Percentiles rank a stretch among this genome's conserved stretches.
These are phyloP conservation scores for Chrysogorgia sp. DNA, from an alignment of 92 coral and sea anemone species.

Conservation along the genomic window DNA sequence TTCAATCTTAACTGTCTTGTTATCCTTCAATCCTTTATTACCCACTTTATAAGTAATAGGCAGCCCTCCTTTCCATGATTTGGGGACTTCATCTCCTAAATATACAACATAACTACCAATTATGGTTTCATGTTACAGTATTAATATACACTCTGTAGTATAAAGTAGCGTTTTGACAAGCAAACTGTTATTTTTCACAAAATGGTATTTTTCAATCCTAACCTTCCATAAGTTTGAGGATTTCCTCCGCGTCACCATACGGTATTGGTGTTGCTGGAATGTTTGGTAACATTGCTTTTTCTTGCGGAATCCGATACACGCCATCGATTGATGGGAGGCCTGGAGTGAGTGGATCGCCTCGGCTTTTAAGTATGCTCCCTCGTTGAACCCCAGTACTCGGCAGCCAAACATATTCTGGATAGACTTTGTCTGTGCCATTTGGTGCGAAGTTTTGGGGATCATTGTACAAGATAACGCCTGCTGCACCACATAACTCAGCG, in stretches of 20 bases:
- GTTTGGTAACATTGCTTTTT: constrained; percentile 62
- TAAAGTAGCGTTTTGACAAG: too few relatives aligned
- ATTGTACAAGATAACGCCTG: constrained; percentile 74
- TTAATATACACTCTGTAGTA: too few relatives aligned
- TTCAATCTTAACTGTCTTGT: constrained; percentile 59
- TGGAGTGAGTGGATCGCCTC: constrained; percentile 76
- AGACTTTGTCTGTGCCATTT: constrained; percentile 61
- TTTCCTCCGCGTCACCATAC: constrained; percentile 67
- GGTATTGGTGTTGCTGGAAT: constrained; percentile 81
- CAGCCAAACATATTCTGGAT: constrained; percentile 81
- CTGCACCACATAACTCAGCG: constrained; percentile 77
- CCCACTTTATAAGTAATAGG: constrained; percentile 70
- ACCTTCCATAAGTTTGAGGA: constrained; percentile 79
- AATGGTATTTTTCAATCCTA: not conserved
- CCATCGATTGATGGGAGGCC: constrained; percentile 83
- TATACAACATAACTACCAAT: not conserved
- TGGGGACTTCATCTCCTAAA: constrained; percentile 63
- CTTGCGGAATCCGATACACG: constrained; percentile 60
- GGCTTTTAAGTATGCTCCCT: constrained; percentile 50
- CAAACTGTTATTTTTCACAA: too few relatives aligned
- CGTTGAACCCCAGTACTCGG: constrained; percentile 82
- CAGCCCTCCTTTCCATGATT: constrained; percentile 74
- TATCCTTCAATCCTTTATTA: not conserved
- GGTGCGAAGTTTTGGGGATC: constrained; percentile 83
- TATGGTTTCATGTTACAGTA: too few relatives aligned